Base-by-base conservation (phyloP, 2,888 invertebrate genomes). In the Agrypnus murinus region DNA sequence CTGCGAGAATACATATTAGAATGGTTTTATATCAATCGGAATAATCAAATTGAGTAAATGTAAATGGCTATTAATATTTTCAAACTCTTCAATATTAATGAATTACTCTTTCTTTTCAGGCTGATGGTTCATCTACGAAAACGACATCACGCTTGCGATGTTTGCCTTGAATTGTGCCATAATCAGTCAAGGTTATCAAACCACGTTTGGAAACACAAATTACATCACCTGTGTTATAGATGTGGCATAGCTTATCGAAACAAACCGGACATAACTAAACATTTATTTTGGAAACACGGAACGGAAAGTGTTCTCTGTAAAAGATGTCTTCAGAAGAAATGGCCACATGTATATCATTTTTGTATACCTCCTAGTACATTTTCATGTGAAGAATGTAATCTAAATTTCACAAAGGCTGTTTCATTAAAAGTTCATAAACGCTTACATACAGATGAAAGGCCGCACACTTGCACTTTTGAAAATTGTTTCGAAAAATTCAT, bases 321-420 rank as follows among this genome's bases (percentile, higher is more conserved):
- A 83, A 92, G 90, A 80, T 96, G 96, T 83, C 85, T 95, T 60
- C 95, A 95, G 81, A 96, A 95, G 81, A 95, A 95, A 79, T 96
- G 96, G 96, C 95, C 95, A 0, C 95, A 96, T 84, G 93, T 95
- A 5, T 96, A 95, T 86, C 96, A 96, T 83, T 96, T 96, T 81
- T 96, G 96, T 83, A 90, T 93, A 74, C 95, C 95, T 43, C 95
- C 95, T 2, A 86, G 89, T 8, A 88, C 90, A 65, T 95, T 95
- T 83, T 86, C 88, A 1, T 96, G 96, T 86, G 95, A 95, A 77
- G 92, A 94, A 81, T 96, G 96, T 82, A 91, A 89, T 80, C 87
- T 91, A 43, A 91, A 89, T 72, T 95, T 95, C 81, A 89, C 92
- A 2, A 90, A 87, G 79, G 94, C 95, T 6, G 93, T 94, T 45